Conservation (phyloP, 1,140 invertebrate species). For the Ptiloglossa arizonensis region DNA sequence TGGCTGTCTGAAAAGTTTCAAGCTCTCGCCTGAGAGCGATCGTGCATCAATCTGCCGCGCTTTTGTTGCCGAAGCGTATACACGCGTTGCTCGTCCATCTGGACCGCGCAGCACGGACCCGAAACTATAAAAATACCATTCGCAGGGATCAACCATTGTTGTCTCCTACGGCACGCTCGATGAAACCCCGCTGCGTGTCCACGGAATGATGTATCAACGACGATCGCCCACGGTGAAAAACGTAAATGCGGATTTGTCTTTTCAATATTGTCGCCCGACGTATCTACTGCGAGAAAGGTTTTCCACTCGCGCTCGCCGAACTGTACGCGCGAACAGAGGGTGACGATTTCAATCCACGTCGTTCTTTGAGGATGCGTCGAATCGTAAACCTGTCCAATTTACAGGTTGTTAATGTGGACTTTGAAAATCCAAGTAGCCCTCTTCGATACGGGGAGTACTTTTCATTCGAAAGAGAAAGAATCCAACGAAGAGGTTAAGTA, state of each 20-base stretch:
- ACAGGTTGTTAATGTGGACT: no score
- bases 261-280: constrained; percentile 11
- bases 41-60: constrained; percentile 63
- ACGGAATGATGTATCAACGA: constrained; percentile 54
- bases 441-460: no score
- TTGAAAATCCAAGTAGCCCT: no score
- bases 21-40: constrained; percentile 55
- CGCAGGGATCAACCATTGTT: constrained; percentile 61
- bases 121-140: constrained; percentile 66
- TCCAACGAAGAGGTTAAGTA: no score
- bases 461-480: no score
- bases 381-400: neutral
- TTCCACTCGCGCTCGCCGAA: neutral
- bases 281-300: neutral
- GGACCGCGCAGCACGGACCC: neutral
- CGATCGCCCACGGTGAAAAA: constrained; percentile 23
- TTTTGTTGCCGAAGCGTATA: constrained; percentile 58
- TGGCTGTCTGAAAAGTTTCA: constrained; percentile 58
- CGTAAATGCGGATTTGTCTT: constrained; percentile 23
- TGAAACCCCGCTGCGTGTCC: constrained; percentile 27
- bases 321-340: neutral
- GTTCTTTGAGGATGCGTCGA: neutral
- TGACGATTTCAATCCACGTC: neutral
- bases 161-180: constrained; percentile 24
- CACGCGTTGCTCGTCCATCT: constrained; percentile 19